phyloP scores from a whole-genome alignment of 92 coral and sea anemone genomes.

The Scolanthus callimorphus region DNA sequence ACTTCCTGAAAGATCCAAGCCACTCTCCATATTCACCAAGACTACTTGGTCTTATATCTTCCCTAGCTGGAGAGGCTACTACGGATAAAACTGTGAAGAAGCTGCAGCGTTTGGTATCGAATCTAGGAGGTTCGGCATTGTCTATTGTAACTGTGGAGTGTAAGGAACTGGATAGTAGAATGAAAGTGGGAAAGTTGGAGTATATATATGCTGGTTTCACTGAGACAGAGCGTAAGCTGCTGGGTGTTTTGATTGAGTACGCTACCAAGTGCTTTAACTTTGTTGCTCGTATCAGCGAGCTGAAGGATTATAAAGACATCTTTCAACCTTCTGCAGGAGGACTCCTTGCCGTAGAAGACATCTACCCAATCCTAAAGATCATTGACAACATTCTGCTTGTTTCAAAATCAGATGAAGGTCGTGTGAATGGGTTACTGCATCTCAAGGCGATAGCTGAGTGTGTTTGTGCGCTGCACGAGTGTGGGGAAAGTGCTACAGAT shows the following conservation, averaged over 20 bases:
- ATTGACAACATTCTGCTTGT: slow-evolving; percentile 54
- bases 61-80: slow-evolving; percentile 83
- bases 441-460: slow-evolving; percentile 79
- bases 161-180: slow-evolving; percentile 61
- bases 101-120: slow-evolving; percentile 57
- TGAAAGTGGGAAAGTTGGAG: slow-evolving; percentile 53
- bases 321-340: slow-evolving; percentile 85
- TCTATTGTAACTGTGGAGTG: slow-evolving; percentile 46
- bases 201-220: slow-evolving; percentile 63
- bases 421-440: slow-evolving; percentile 75
- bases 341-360: slow-evolving; percentile 63
- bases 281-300: slow-evolving; percentile 79
- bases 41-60: slow-evolving; percentile 79
- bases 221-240: slow-evolving; percentile 38
- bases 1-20: slow-evolving; percentile 60
- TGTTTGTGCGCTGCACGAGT: slow-evolving; percentile 83
- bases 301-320: slow-evolving; percentile 92
- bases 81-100: slow-evolving; percentile 74
- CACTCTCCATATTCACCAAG: slow-evolving; percentile 62
- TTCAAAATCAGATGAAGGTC: slow-evolving; percentile 49
- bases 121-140: slow-evolving; percentile 75
- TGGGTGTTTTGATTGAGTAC: slow-evolving; percentile 54
- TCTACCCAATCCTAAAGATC: slow-evolving; percentile 66
- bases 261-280: slow-evolving; percentile 80
- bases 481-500: slow-evolving; percentile 72